Percentiles rank a stretch among this genome's conserved stretches.
phyloP scores from a whole-genome alignment of 2,113 vertebrate genomes.

The Scatophagus argus region DNA sequence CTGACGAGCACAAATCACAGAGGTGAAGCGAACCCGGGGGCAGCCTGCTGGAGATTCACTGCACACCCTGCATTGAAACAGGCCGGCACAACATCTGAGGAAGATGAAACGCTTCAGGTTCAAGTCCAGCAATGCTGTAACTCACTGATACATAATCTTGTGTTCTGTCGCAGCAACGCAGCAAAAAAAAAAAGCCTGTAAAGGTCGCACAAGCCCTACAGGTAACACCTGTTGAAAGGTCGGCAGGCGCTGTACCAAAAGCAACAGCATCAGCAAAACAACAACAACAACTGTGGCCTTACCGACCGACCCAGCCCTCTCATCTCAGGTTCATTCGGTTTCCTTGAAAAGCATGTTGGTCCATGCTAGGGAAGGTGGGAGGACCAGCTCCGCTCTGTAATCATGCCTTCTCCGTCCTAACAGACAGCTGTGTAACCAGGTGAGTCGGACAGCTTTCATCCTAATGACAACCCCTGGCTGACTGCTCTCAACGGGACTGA shows the following conservation, averaged over 20 bases:
- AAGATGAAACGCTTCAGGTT: conserved; percentile 36
- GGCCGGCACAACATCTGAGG: conserved; percentile 17
- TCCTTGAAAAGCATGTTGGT: conserved; percentile 39
- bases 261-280: conserved; percentile 44
- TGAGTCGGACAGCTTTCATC: conserved; percentile 76
- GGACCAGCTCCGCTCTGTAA: conserved; percentile 68
- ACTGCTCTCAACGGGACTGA: conserved; percentile 65
- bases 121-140: conserved; percentile 13
- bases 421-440: conserved; percentile 78
- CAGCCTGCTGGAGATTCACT: neutral
- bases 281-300: conserved; percentile 48
- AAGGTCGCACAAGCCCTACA: neutral
- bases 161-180: neutral
- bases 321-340: conserved; percentile 34
- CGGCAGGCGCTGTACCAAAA: neutral
- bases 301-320: conserved; percentile 34
- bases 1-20: neutral
- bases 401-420: conserved; percentile 53
- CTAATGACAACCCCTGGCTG: conserved; percentile 75
- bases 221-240: conserved; percentile 63
- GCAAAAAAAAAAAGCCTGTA: conserved; percentile 1
- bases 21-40: conserved; percentile 4
- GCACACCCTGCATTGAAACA: neutral
- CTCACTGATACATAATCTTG: conserved; percentile 16
- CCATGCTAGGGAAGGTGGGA: conserved; percentile 41